phyloP scores from a whole-genome alignment of 1,140 invertebrate genomes.

The Diorhabda sublineata region DNA sequence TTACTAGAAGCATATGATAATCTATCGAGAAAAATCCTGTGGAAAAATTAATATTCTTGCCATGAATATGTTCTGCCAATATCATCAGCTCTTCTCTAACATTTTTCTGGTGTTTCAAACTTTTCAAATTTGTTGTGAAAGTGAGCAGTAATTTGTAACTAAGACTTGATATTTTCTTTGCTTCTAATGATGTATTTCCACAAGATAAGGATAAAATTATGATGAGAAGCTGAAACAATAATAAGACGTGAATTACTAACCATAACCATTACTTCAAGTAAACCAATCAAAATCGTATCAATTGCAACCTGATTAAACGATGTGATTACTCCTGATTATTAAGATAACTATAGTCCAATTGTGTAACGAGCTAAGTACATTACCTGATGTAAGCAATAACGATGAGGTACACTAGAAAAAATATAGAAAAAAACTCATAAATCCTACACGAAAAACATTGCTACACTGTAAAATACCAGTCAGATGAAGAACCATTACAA shows the following conservation, averaged over 20 bases:
- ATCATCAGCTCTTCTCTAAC: background rate
- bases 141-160: background rate
- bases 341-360: too few relatives aligned
- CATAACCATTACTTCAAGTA: too few relatives aligned
- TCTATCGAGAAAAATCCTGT: background rate
- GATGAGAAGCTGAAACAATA: background rate
- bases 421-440: too few relatives aligned
- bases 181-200: background rate
- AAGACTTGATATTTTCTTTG: background rate
- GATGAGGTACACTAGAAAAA: too few relatives aligned
- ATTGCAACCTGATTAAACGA: too few relatives aligned
- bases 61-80: background rate
- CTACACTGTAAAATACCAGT: too few relatives aligned
- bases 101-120: background rate
- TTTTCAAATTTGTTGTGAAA: background rate
- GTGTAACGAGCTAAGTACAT: too few relatives aligned
- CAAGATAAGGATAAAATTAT: background rate
- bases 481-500: too few relatives aligned
- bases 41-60: constrained; percentile 1
- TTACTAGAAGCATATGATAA: background rate
- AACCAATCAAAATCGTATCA: too few relatives aligned
- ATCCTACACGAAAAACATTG: too few relatives aligned
- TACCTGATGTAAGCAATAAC: too few relatives aligned
- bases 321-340: too few relatives aligned
- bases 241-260: background rate